Base-by-base conservation (phyloP, 2,113 vertebrate genomes). In the Lonchura striata region DNA sequence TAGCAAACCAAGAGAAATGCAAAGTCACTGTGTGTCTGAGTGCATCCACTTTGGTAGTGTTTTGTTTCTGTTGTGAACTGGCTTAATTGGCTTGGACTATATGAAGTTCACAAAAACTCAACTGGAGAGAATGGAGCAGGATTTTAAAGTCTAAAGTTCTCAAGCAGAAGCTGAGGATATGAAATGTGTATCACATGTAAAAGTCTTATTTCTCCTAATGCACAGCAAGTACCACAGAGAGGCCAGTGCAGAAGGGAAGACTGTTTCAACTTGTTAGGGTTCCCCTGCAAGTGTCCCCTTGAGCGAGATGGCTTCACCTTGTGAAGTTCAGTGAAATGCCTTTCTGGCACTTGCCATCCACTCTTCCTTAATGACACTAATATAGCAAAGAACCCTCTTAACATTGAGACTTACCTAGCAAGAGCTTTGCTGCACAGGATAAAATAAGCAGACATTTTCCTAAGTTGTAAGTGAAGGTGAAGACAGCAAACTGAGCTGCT, bases 131-230 rank as follows among this genome's bases (percentile, higher is more conserved):
- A 46, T 57, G 85, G 85, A 95, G 79, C 47, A 86, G 54, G 56
- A 53, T 93, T 96, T 90, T 63, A 22, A 88, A 63, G n/a, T 75
- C 52, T 69, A 11, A 74, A 56, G 65, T 83, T 90, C 35, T 88
- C 65, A 95, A 96, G 90, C 92, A 97, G 95, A 97, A 97, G 88
- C 90, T 95, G 93, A 92, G 90, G 84, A 83, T 94, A 84, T 9
- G 7, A 82, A 90, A 87, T 91, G 68, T 80, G 9, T 87, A 33
- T 70, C 1, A 1, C 25, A 2, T 54, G 13, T 71, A 13, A 19
- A 69, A 87, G 42, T 46, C 46, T 77, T 63, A 6, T 69, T 85
- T 88, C 75, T 77, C 18, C 35, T 54, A n/a, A 53, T 28, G 41
- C 59, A 42, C 39, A 21, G 77, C 42, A 71, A 18, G 31, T 75